Conservation (phyloP, 2,888 invertebrate genomes). For the Lydus trimaculatus region DNA sequence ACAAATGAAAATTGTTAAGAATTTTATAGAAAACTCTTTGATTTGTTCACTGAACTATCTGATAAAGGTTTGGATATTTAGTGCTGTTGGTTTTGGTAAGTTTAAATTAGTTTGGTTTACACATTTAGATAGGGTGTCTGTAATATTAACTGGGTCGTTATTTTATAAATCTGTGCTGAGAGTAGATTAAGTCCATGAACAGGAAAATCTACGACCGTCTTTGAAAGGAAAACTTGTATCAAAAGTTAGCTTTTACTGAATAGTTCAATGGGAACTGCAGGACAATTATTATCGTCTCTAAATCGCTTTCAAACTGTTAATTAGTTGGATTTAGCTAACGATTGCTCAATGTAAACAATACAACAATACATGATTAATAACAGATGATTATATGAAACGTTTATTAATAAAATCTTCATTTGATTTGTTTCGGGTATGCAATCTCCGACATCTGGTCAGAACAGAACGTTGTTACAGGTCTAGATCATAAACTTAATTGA, state of each 20-base stretch:
- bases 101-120: slow-evolving; percentile 26
- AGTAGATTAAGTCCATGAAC: slow-evolving; percentile 23
- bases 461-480: slow-evolving; percentile 19
- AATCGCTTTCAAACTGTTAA: slow-evolving; percentile 21
- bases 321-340: slow-evolving; percentile 15
- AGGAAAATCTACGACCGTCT: slow-evolving; percentile 17
- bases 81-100: slow-evolving; percentile 19
- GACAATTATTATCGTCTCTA: slow-evolving; percentile 5
- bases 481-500: slow-evolving; percentile 26
- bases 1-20: not conserved
- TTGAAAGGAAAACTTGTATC: slow-evolving; percentile 25
- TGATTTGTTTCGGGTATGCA: slow-evolving; percentile 15
- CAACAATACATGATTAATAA: slow-evolving; percentile 14
- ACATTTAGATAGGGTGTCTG: slow-evolving; percentile 16
- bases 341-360: not conserved
- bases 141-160: slow-evolving; percentile 26
- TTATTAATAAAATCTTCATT: slow-evolving; percentile 15
- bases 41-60: not conserved
- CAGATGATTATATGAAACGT: not conserved
- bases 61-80: slow-evolving; percentile 14
- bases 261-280: slow-evolving; percentile 9
- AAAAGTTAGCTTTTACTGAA: slow-evolving; percentile 15
- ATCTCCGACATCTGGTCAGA: slow-evolving; percentile 13
- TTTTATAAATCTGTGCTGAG: slow-evolving; percentile 24
- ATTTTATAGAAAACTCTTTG: not conserved